Evolutionary conservation across 1,140 invertebrate genomes (phyloP), one percentile per base, ranked within the genome.

Genomic region (Rhyzopertha dominica): DNA sequence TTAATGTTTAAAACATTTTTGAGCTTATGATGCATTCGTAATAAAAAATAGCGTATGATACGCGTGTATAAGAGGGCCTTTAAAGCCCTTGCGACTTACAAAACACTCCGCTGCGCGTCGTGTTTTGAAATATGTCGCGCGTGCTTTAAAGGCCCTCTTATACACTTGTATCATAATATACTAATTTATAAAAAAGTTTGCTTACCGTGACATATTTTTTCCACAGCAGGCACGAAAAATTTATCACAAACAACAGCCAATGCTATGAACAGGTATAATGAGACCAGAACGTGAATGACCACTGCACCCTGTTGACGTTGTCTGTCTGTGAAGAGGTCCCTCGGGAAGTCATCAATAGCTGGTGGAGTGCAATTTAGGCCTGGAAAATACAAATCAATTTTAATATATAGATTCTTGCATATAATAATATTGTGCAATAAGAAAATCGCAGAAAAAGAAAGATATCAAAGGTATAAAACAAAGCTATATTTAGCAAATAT

Each of bases 181-280:
- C n/a, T n/a, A n/a, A n/a, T n/a, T n/a, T n/a, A n/a, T n/a, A n/a
- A n/a, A n/a, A n/a, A n/a, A n/a, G n/a, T 20, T 20, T 5, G 45
- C 46, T 74, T 74, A 90, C 88, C 85, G 69, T 87, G 84, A 69
- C 87, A 89, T 79, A 91, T 89, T 74, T 82, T 85, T 73, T 90
- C 88, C 55, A 92, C 85, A 16, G 87, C 87, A 53, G 88, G 87
- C 59, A 91, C 84, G 59, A 91, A 88, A 68, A 87, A 92, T 65
- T 89, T 88, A 70, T 91, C 87, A 74, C 88, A 91, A 58, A 91
- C 86, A 63, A 91, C 81, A 41, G 87, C 88, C 63, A 92, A 76
- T 14, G 85, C 85, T 61, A 87, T 76, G 70, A 87, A 89, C 56
- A 92, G 78, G 75, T 93, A 94, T 61, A 90, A 76, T 29, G 87